A percentile compares a stretch with the other conserved stretches of the same genome.
These are phyloP conservation scores for Dipus sagitta DNA, from an alignment of 2,797 vertebrate genomes.

Conservation along the genomic window DNA sequence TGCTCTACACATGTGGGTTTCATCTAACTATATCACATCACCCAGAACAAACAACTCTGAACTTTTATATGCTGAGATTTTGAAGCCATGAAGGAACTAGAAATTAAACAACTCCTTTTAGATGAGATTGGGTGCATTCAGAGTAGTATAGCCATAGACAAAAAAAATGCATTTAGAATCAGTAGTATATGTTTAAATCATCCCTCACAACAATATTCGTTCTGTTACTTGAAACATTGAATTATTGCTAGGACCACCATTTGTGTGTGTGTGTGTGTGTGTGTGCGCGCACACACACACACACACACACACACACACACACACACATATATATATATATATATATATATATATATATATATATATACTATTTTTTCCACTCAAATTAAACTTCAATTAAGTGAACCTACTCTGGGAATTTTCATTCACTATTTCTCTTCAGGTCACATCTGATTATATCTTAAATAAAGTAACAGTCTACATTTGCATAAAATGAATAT, in stretches of 20 bases:
- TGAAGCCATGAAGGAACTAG: not conserved
- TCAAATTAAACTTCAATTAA: not conserved
- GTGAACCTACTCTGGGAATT: not conserved
- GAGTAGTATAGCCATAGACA: too few relatives aligned
- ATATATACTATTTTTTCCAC: not conserved
- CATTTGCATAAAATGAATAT: slow-evolving; percentile 54
- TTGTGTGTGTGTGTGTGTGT: too few relatives aligned
- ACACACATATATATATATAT: too few relatives aligned
- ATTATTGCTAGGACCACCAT: not conserved
- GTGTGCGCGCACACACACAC: too few relatives aligned
- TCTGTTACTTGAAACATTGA: not conserved
- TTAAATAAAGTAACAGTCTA: not conserved
- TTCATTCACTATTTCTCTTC: not conserved
- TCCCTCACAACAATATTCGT: not conserved
- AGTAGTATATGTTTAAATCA: not conserved
- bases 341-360: too few relatives aligned
- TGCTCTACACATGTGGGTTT: not conserved
- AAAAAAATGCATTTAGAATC: not conserved
- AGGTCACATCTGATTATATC: not conserved
- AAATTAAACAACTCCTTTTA: not conserved
- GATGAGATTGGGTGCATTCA: too few relatives aligned
- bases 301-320: too few relatives aligned
- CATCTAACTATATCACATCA: not conserved
- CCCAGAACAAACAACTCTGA: not conserved
- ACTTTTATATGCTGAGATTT: not conserved